Percentiles rank a stretch among this genome's conserved stretches.
phyloP scores from a whole-genome alignment of 2,888 invertebrate species.

The Acrocyrtus sp. region DNA sequence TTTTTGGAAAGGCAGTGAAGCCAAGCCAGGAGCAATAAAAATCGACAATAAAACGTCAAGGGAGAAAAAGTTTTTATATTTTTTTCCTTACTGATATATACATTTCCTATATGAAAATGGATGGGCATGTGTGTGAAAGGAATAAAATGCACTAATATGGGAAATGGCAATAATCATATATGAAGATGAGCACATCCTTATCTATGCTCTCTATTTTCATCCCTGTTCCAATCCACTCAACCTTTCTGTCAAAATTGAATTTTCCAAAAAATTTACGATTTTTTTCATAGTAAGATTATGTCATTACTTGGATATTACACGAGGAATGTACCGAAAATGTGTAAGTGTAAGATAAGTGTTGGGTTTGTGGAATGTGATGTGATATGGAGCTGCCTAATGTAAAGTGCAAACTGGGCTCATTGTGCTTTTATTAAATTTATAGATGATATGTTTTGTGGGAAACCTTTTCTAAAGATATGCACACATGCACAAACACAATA shows the following conservation, averaged over 20 bases:
- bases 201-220: no score
- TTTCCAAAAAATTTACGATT: conserved; percentile 49
- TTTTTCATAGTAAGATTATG: conserved; percentile 21
- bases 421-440: background rate
- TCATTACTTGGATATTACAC: conserved; percentile 22
- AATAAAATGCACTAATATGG: background rate
- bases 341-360: background rate
- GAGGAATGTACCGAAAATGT: no score
- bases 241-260: conserved; percentile 49
- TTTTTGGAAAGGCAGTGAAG: conserved; percentile 5
- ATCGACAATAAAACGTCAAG: conserved; percentile 48
- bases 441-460: background rate
- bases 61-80: conserved; percentile 35
- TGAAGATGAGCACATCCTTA: conserved; percentile 13
- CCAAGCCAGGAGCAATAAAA: conserved; percentile 29
- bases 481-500: conserved; percentile 51
- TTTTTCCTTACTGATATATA: background rate
- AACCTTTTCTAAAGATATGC: conserved; percentile 7
- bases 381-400: no score
- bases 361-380: background rate
- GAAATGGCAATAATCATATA: conserved; percentile 37
- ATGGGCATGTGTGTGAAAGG: background rate
- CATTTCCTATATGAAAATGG: background rate
- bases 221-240: background rate
- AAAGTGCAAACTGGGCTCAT: background rate